phyloP scores from a whole-genome alignment of 2,888 invertebrate genomes.

The Hyles lineata region DNA sequence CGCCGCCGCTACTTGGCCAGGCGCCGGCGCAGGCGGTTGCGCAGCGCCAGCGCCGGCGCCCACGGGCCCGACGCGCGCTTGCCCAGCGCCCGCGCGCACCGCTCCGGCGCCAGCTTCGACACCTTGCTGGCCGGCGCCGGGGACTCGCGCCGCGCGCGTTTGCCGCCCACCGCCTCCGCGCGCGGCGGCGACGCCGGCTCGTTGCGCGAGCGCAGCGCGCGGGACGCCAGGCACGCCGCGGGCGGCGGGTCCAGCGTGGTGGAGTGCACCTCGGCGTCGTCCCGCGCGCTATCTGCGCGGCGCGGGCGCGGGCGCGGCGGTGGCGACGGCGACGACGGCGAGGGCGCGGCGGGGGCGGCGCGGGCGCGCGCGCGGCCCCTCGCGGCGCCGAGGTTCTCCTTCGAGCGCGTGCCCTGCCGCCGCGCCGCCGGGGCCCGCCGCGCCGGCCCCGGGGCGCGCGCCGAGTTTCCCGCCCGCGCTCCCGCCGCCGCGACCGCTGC shows the following conservation, averaged over 20 bases:
- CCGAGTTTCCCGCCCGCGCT: constrained; percentile 71
- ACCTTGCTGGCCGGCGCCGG: constrained; percentile 46
- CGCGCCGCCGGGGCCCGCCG: constrained; percentile 73
- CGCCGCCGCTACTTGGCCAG: constrained; percentile 67
- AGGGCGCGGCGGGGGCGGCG: constrained; percentile 56
- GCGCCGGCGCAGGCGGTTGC: constrained; percentile 74
- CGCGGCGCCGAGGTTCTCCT: constrained; percentile 76
- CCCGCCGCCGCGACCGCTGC: constrained; percentile 51
- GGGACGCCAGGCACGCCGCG: constrained; percentile 42
- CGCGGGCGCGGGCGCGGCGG: constrained; percentile 48
- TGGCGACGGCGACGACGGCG: constrained; percentile 48
- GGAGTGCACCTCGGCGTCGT: constrained; percentile 63
- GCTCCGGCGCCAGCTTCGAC: constrained; percentile 50
- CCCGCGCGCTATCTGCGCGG: constrained; percentile 52
- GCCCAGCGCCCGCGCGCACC: constrained; percentile 55
- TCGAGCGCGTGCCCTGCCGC: constrained; percentile 66
- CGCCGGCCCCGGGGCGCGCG: constrained; percentile 75
- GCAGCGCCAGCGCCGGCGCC: constrained; percentile 74
- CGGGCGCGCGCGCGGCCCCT: constrained; percentile 64
- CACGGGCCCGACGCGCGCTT: constrained; percentile 70
- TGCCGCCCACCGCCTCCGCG: constrained; percentile 41
- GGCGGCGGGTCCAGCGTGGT: constrained; percentile 54
- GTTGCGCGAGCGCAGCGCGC: constrained; percentile 63
- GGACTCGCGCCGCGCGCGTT: constrained; percentile 44
- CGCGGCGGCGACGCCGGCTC: constrained; percentile 45